Base-by-base conservation (phyloP, 2,888 invertebrate genomes). In the Mechanitis mazaeus region DNA sequence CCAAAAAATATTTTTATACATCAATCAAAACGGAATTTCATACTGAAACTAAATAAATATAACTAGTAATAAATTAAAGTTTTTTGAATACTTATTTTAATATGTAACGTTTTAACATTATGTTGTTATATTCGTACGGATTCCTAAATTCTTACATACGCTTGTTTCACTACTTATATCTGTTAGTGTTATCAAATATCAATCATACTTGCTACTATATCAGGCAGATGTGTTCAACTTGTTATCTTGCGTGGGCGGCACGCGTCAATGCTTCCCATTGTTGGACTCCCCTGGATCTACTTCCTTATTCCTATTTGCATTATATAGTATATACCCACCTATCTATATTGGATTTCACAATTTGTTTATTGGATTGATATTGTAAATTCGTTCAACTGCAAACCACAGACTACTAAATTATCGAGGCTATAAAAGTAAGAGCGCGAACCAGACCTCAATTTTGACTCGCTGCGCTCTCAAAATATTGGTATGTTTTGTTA, bases 191-290 rank as follows among this genome's bases (percentile, higher is more conserved):
- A 64, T 69, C 61, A 65, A 65, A 63, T 65, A 67, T 67, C 65
- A 63, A 65, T 69, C 66, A 67, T 67, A 77, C 75, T 74, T 74
- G 76, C 73, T 75, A 76, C 74, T 78, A 78, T 81, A 83, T 83
- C 83, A 77, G 84, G 87, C 88, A 88, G 88, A 87, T 88, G 88
- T 85, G 69, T 79, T 79, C 78, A 84, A 85, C 86, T 87, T 87
- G 87, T 87, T 89, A 88, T 88, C 88, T 74, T 85, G 86, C 87
- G 87, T 86, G 87, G 88, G 83, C 75, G 70, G 74, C 76, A 73
- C 73, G 76, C 71, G 76, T 85, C 82, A 89, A 89, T 82, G 88
- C 76, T 70, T 61, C 56, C 76, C 87, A 79, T 87, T 89, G 88
- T 89, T 81, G 74, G 68, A 65, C 73, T 78, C 87, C 88, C 86